Conservation (phyloP, 53 echinoderm and acorn worm genomes). For the Paelopatides confundens region DNA sequence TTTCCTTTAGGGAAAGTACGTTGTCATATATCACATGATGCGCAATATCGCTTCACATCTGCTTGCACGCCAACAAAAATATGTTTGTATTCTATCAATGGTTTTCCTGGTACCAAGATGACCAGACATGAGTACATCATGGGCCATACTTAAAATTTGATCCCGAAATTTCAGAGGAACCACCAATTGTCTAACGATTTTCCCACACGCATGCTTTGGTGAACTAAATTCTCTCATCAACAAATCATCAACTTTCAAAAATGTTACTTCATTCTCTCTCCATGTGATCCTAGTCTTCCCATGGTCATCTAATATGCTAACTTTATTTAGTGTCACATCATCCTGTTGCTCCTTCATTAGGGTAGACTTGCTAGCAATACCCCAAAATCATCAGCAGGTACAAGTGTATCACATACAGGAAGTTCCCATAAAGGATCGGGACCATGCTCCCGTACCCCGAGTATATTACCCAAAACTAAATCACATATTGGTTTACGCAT, state of each 20-base stretch:
- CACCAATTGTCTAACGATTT: neutral
- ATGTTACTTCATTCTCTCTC: no score
- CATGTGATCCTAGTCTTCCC: no score
- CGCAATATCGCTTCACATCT: no score
- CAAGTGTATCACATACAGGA: neutral
- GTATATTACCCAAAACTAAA: constrained; percentile 12
- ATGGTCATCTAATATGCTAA: neutral
- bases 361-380: no score
- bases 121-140: neutral
- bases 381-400: neutral
- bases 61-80: no score
- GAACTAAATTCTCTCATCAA: neutral
- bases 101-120: constrained; percentile 3
- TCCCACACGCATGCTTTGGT: neutral
- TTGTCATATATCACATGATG: no score
- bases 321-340: no score
- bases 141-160: neutral
- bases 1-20: no score
- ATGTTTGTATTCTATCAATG: neutral
- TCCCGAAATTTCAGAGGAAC: neutral
- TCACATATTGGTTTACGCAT: no score
- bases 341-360: no score
- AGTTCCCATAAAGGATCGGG: neutral
- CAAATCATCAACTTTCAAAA: no score
- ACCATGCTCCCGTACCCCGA: neutral